Base-by-base conservation (phyloP, 1,140 invertebrate genomes). In the Vanessa tameamea region DNA sequence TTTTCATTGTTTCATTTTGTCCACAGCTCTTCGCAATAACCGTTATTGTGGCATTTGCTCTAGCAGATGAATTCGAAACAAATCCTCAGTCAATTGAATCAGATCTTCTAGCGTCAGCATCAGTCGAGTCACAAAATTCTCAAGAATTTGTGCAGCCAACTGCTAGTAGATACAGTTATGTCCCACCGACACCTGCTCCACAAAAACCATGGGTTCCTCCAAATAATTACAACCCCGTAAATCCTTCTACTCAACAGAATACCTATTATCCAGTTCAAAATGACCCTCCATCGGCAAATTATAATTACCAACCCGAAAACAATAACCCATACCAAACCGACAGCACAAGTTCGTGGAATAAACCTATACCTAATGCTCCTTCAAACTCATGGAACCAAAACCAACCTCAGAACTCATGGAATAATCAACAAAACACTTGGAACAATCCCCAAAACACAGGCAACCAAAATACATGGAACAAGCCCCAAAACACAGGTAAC, bases 1-100 rank as follows among this genome's bases (percentile, higher is more conserved):
- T 53, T 3, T 23, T 55, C 2, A 55, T 57, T 23, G 3, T 57
- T 23, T 57, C 2, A 23, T 67, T 72, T 78, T 72, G 76, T 80
- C 79, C 73, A 20, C 86, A 92, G 90, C 64, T 91, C 23, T 78
- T 77, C 66, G 76, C 88, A 76, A 73, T 87, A 55, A 64, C 85
- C 43, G 74, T 82, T 77, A 69, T 89, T 48, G 76, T 90, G 75
- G 89, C 87, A 31, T 61, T 90, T 64, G 68, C 88, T 11, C 63
- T 84, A 63, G 88, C 85, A 67, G 80, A 78, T 13, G 82, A 84
- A 72, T 64, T 65, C 23, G 80, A 88, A 15, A 61, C 66, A 14
- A 73, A 82, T 26, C 14, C 64, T 72, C 75, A 55, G 64, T 63
- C 31, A 67, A 78, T 61, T 23, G 80, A 82, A 31, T 3, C 57